Base-by-base conservation (phyloP, 37 sponge, comb jelly and placozoan genomes). In the Ephydatia muelleri region DNA sequence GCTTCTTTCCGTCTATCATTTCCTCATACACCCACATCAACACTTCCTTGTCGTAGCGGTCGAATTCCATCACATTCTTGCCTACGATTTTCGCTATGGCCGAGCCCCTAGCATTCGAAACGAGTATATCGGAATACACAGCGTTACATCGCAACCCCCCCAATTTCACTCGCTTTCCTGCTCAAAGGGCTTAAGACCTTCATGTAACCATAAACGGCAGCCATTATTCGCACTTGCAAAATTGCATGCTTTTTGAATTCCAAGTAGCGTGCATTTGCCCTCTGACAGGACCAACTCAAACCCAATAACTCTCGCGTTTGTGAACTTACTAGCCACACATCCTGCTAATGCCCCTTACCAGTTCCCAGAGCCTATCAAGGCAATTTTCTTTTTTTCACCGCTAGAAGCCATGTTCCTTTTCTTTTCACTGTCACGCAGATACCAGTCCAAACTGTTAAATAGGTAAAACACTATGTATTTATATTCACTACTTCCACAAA, bases 11-110 rank as follows among this genome's bases (percentile, higher is more conserved):
- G 65, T 94, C 87, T 33, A 96, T 82, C 81, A 92, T 83, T 83
- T 98, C 99, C 65, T 96, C 95, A 77, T 81, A 98, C 64, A 98
- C 99, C 93, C 95, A 98, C 99, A 98, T 98, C 37, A 69, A 37
- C 2, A 98, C 93, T 64, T 84, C 85, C 4, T 80, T n/a, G 8
- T 87, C 70, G 70, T 94, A 96, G 22, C 67, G 70, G 2, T 72
- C 75, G 27, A 29, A 36, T 47, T 78, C 79, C 81, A 29, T 71
- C 28, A 87, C 93, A 77, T 94, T 98, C 25, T 38, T 35, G 12
- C 97, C 99, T 34, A 98, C 85, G 34, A 98, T 98, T 71, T 85
- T 88, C 28, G 95, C 91, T 8, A 98, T 94, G 30, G 93, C 95
- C 67, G 95, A 94, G 35, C 99, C 99, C 95, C 95, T 95, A 31